Base-by-base conservation (phyloP, 2,113 vertebrate species). In the Neodon shergylaensis region DNA sequence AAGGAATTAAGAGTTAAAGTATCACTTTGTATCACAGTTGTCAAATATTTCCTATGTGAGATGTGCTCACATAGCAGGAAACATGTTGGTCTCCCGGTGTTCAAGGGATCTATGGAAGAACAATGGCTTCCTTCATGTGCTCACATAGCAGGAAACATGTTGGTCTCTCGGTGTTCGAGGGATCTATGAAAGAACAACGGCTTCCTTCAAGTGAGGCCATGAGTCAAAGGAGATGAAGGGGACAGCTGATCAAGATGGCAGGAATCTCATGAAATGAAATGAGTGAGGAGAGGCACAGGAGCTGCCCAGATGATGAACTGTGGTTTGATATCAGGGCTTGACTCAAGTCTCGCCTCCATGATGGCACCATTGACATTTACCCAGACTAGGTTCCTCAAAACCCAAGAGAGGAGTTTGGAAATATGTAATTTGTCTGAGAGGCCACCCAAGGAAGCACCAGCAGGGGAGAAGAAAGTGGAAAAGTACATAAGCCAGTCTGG, bases 1-100 rank as follows among this genome's bases (percentile, higher is more conserved):
- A 1, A 16, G 82, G 88, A 97, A 95, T 97, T 96, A 95, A 87
- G 88, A 95, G 93, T 97, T 91, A 97, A 96, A 95, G 68, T 95
- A 93, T 97, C 95, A 76, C 86, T 82, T 83, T 78, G 10, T 91
- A 91, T 95, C 72, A 81, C 24, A 33, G 94, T 92, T 97, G 97
- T 97, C 94, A 98, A 96, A 94, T 90, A 88, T 90, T 96, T 95
- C 85, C 26, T 73, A 7, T 49, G 54, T 8, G 70, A 68, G 24
- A 68, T 54, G 3, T 31, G 66, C 90, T 92, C 96, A 94, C 77
- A n/a, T 70, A 68, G 87, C 61, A 92, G 92, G 81, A 91, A 91
- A 86, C n/a, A 42, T 4, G 58, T 44, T 85, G 90, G 66, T 68
- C 44, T 96, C 91, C 77, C 39, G 0, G 39, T 14, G 7, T 85